Evolutionary conservation across 2,888 invertebrate species (phyloP), one percentile per base, ranked within the genome.

Genomic region (Neoascia interrupta): DNA sequence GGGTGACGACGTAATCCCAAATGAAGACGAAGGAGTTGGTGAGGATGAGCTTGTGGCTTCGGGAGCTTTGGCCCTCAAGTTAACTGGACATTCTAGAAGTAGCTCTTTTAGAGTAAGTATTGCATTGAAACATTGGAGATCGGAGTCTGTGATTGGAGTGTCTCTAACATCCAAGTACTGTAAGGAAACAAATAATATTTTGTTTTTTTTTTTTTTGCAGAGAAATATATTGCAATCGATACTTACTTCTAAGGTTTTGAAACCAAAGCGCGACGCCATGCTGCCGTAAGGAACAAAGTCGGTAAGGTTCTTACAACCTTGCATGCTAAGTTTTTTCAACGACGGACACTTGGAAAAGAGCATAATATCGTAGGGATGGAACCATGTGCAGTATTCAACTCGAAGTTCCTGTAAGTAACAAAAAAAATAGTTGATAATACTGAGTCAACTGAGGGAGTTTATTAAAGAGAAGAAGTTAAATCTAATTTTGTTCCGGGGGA

Each of bases 251-350:
- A 89, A 74, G 28, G 83, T 83, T 76, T 85, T 85, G 43, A 89
- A 95, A 0, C 95, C 95, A 84, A 93, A 93, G 82, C 93, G 88
- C 0, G 93, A 91, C 0, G 95, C 92, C 66, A 96, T 91, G 84
- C 94, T 94, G 0, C 94, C 92, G 86, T 95, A 95, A 0, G 94
- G 94, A 11, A 94, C 92, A 84, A 93, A 94, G 85, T 95, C 94
- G 0, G 91, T 90, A 76, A 95, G 88, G 47, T 92, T 90, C 60
- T 87, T 88, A 84, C 95, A 96, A 34, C 93, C 92, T 37, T 92
- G 90, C 81, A 94, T 87, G 61, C 91, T 90, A 3, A 96, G 89
- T 34, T 92, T 91, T 36, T 91, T 90, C 19, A 96, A 89, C 4
- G 89, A 86, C 1, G 90, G 88, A 84, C 93, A 89, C 88, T 95